phyloP scores from a whole-genome alignment of 2,797 vertebrate genomes.

The Malacoctenus gilli region DNA sequence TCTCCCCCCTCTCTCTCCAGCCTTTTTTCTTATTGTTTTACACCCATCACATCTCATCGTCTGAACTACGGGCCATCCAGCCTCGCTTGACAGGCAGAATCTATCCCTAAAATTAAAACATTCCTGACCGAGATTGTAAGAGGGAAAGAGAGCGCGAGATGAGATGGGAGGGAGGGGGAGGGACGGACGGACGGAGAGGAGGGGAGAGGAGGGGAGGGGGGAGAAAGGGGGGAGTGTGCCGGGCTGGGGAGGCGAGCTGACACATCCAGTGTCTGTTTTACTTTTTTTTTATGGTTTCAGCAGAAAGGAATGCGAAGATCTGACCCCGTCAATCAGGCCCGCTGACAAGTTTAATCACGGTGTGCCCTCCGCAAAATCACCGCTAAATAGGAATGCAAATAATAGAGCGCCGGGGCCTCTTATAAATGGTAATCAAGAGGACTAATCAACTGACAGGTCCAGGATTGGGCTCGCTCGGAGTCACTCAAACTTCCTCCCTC shows the following conservation, averaged over 20 bases:
- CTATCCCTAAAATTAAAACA: slow-evolving; percentile 99
- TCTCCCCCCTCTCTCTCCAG: neutral
- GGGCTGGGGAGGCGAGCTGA: slow-evolving; percentile 86
- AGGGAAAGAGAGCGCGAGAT: slow-evolving; percentile 49
- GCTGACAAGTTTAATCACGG: slow-evolving; percentile 99
- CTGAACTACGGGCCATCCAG: slow-evolving; percentile 90
- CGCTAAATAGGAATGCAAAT: slow-evolving; percentile 99
- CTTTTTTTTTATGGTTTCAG: slow-evolving; percentile 85
- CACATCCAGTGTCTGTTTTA: slow-evolving; percentile 84
- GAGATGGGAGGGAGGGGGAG: slow-evolving; percentile 30
- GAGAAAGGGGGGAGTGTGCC: slow-evolving; percentile 55
- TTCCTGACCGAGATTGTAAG: slow-evolving; percentile 94
- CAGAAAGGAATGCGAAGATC: slow-evolving; percentile 96
- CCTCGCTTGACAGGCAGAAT: slow-evolving; percentile 93
- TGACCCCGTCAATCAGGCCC: slow-evolving; percentile 99
- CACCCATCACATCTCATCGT: slow-evolving; percentile 96
- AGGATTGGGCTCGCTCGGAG: slow-evolving; percentile 90
- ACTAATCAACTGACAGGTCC: slow-evolving; percentile 99
- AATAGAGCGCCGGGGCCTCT: slow-evolving; percentile 95
- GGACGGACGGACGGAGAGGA: slow-evolving; percentile 12
- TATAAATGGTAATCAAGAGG: slow-evolving; percentile 99
- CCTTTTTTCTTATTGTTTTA: slow-evolving; percentile 87
- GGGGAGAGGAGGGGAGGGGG: neutral
- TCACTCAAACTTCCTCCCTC: slow-evolving; percentile 81
- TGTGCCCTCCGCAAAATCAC: slow-evolving; percentile 96